Percentiles rank a stretch among this genome's conserved stretches.
Evolutionary conservation across 2,888 invertebrate species (phyloP).

Genomic region (Stictocephala bisonia): DNA sequence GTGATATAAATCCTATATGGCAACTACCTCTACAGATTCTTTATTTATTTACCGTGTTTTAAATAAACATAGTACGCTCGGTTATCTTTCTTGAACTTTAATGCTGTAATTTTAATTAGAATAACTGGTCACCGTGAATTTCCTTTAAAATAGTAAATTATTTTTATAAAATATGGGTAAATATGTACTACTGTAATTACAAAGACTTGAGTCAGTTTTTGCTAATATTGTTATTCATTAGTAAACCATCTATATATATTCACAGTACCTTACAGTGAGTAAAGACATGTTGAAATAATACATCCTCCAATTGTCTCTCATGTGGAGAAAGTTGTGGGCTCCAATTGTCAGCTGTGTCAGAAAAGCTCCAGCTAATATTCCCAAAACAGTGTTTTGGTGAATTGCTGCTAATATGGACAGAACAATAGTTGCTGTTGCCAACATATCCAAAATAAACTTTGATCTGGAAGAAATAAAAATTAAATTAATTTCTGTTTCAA

Average conservation of each 20-base stretch:
- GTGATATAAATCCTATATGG: too few species aligned
- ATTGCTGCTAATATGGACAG: slow-evolving; percentile 60
- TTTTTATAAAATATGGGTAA: too few species aligned
- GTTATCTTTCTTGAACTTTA: too few species aligned
- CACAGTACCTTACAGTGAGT: slow-evolving; percentile 74
- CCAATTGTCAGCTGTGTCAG: slow-evolving; percentile 71
- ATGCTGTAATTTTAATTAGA: too few species aligned
- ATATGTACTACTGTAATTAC: too few species aligned
- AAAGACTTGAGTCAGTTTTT: too few species aligned
- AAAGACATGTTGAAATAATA: slow-evolving; percentile 78
- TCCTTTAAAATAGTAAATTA: too few species aligned
- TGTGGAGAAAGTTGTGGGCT: slow-evolving; percentile 83
- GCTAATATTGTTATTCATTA: too few species aligned
- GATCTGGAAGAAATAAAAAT: slow-evolving; percentile 57
- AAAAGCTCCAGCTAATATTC: slow-evolving; percentile 68
- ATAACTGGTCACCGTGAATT: too few species aligned
- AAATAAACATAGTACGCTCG: too few species aligned
- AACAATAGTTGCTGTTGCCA: slow-evolving; percentile 64
- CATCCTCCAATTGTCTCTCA: slow-evolving; percentile 81
- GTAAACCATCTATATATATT: slow-evolving; percentile 47
- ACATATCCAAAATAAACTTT: slow-evolving; percentile 64
- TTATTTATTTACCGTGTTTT: too few species aligned
- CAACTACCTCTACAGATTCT: too few species aligned
- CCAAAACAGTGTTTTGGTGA: slow-evolving; percentile 60
- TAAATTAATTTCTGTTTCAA: neutral